Conservation (phyloP, 1,140 invertebrate genomes). For the Sinella curviseta region DNA sequence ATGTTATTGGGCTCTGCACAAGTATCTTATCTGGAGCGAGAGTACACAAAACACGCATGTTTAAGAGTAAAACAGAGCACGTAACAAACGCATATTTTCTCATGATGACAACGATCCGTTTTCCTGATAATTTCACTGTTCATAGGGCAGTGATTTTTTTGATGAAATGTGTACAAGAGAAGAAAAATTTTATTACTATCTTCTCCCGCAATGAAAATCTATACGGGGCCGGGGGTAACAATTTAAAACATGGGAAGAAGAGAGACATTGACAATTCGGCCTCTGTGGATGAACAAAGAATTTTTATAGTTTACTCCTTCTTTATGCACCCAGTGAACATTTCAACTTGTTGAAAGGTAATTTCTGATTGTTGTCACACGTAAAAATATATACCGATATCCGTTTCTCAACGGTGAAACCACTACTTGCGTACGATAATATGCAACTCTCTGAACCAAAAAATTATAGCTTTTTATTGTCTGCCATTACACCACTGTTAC, state of each 20-base stretch:
- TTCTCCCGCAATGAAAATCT: background rate
- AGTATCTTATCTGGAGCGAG: too few relatives aligned
- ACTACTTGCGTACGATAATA: too few relatives aligned
- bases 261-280: background rate
- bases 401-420: background rate
- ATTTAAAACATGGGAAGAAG: background rate
- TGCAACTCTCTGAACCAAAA: background rate
- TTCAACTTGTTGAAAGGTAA: background rate
- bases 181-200: conserved; percentile 1
- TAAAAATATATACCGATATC: background rate
- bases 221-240: background rate
- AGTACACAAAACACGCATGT: too few relatives aligned
- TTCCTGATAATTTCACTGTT: background rate
- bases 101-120: too few relatives aligned
- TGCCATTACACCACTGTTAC: background rate
- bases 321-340: background rate
- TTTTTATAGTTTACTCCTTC: background rate
- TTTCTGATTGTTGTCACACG: background rate
- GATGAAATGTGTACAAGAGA: conserved; percentile 9
- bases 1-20: too few relatives aligned
- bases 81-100: too few relatives aligned
- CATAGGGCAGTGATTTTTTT: background rate
- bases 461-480: background rate
- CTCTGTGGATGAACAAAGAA: background rate
- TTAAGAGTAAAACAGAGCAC: too few relatives aligned